phyloP scores from a whole-genome alignment of 2,888 invertebrate genomes.

The Ennomos fuscantarius region DNA sequence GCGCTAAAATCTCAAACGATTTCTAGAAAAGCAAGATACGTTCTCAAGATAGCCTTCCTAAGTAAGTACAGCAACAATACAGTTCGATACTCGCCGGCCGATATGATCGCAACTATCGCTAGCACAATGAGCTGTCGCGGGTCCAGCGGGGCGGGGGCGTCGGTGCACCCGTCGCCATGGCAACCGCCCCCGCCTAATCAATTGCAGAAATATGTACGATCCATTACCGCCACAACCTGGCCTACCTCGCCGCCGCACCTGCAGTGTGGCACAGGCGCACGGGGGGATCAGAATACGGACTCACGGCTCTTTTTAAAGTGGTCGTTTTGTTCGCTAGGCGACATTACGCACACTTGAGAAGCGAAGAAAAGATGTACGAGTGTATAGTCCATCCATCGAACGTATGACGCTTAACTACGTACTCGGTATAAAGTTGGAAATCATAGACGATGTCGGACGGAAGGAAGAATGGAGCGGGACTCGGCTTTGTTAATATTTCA shows the following conservation, averaged over 20 bases:
- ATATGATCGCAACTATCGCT: constrained; percentile 48
- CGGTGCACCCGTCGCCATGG: constrained; percentile 71
- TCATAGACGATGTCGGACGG: constrained; percentile 14
- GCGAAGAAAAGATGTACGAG: constrained; percentile 76
- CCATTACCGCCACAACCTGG: constrained; percentile 61
- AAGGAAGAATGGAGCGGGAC: constrained; percentile 18
- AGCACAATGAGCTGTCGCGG: constrained; percentile 56
- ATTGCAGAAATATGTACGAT: constrained; percentile 85
- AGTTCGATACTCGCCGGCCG: constrained; percentile 26
- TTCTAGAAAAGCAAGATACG: background rate
- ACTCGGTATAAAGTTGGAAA: constrained; percentile 4
- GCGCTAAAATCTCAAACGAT: too few species aligned
- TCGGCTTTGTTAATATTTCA: constrained; percentile 34
- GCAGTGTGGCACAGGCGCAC: constrained; percentile 28
- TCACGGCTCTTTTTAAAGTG: constrained; percentile 47
- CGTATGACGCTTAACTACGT: constrained; percentile 24
- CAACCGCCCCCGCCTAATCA: constrained; percentile 84
- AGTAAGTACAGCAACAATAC: constrained; percentile 16
- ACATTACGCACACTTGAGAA: constrained; percentile 56
- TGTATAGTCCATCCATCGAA: constrained; percentile 43
- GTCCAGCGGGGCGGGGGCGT: constrained; percentile 32
- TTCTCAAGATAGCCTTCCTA: background rate
- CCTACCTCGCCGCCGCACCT: constrained; percentile 43
- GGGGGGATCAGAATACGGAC: constrained; percentile 45
- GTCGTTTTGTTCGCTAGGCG: constrained; percentile 63